Percentiles rank a stretch among this genome's conserved stretches.
phyloP scores from a whole-genome alignment of 2,797 vertebrate genomes.

The Loris lydekkerianus region DNA sequence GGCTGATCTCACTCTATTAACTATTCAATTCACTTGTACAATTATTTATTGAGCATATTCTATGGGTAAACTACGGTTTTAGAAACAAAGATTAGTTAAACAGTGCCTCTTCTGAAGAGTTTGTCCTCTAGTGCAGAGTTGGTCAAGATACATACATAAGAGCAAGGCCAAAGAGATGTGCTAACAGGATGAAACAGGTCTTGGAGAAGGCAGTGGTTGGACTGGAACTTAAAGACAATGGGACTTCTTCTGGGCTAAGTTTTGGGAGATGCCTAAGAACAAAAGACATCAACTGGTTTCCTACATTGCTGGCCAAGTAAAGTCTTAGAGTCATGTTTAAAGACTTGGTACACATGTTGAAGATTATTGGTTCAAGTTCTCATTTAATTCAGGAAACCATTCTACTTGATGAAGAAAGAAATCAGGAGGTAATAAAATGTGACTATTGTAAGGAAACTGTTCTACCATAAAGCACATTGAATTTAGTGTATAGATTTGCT shows the following conservation, averaged over 20 bases:
- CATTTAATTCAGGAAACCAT: constrained; percentile 28
- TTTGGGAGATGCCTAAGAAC: not conserved
- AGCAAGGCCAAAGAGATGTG: not conserved
- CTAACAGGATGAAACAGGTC: not conserved
- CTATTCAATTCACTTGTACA: not conserved
- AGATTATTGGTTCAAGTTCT: not conserved
- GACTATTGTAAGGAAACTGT: not conserved
- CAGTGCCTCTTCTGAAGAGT: not conserved
- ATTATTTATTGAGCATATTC: not conserved
- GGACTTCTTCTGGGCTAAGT: not conserved
- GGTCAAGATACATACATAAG: not conserved
- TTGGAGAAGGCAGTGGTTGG: not conserved
- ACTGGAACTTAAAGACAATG: not conserved
- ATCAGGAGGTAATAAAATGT: not conserved
- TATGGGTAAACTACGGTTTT: not conserved
- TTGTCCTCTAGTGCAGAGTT: not conserved
- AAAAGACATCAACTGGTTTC: not conserved
- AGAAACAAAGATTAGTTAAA: not conserved
- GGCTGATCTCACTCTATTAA: not conserved
- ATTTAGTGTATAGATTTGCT: not conserved
- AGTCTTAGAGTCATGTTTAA: not conserved
- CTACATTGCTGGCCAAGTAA: not conserved
- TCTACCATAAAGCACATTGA: not conserved
- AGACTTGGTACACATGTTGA: not conserved
- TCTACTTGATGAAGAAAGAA: constrained; percentile 15